Conservation (phyloP, 2,113 vertebrate species). For the Mystacornis crossleyi region DNA sequence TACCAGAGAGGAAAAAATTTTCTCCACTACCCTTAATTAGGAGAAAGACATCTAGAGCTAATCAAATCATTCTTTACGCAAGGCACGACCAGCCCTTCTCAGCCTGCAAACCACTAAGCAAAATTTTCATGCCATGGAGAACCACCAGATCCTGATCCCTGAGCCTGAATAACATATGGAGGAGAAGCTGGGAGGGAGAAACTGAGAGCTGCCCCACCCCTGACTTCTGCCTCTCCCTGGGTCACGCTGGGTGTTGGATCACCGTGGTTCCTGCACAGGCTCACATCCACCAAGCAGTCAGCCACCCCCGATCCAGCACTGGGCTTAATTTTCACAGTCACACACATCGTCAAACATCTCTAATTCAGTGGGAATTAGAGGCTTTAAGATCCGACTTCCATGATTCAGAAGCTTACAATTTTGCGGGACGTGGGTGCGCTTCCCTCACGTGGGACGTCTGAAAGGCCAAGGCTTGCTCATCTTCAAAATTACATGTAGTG, state of each 20-base stretch:
- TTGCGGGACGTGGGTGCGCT: slow-evolving; percentile 9
- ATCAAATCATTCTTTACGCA: background rate
- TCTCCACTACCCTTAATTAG: background rate
- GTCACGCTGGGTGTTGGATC: rapidly evolving
- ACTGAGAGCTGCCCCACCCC: background rate
- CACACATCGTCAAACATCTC: background rate
- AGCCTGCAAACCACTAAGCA: background rate
- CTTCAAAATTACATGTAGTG: background rate
- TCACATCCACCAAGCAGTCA: background rate
- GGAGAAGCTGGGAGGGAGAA: background rate
- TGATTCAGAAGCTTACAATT: slow-evolving; percentile 56
- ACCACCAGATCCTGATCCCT: background rate
- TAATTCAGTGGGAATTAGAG: slow-evolving; percentile 13
- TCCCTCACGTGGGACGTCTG: slow-evolving; percentile 24
- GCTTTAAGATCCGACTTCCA: background rate
- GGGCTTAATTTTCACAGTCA: background rate
- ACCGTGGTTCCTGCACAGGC: background rate
- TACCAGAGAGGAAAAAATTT: background rate
- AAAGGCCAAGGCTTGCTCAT: slow-evolving; percentile 58
- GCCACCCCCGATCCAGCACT: background rate
- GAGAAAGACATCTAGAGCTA: background rate
- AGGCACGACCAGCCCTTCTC: background rate
- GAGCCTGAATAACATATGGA: background rate
- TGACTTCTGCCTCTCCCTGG: background rate
- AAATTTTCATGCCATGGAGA: background rate